Evolutionary conservation across 2,888 invertebrate genomes (phyloP).

Genomic region (Rhorus exstirpatorius): DNA sequence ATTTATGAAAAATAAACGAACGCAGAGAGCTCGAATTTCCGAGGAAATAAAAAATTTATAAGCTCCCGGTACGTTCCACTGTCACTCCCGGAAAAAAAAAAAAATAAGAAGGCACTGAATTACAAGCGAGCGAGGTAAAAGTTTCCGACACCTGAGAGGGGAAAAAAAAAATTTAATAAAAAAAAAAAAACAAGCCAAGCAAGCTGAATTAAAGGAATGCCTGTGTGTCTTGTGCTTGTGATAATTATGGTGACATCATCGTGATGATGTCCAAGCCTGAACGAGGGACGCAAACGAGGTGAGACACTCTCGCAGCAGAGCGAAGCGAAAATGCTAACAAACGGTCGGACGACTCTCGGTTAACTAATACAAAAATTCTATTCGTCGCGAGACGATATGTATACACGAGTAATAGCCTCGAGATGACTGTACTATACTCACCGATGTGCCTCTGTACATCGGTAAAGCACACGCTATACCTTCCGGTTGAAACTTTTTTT

Average conservation of each 20-base stretch:
- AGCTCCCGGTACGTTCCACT: constrained; percentile 24
- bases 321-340: constrained; percentile 40
- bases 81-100: constrained; percentile 48
- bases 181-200: no score
- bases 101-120: constrained; percentile 5
- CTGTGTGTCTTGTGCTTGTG: no score
- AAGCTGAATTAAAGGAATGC: no score
- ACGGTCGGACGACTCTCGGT: constrained; percentile 13
- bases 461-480: constrained; percentile 9
- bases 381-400: constrained; percentile 20
- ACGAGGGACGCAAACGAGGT: constrained; percentile 16
- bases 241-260: constrained; percentile 67
- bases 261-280: constrained; percentile 38
- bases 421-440: no score
- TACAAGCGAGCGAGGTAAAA: constrained; percentile 13
- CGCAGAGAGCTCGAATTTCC: no score
- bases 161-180: no score
- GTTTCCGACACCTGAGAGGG: constrained; percentile 34
- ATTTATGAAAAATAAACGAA: no score
- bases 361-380: constrained; percentile 44
- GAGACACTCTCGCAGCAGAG: constrained; percentile 12
- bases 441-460: neutral
- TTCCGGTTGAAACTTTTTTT: constrained; percentile 10
- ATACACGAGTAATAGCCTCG: constrained; percentile 1
- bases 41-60: neutral